Percentiles rank a stretch among this genome's conserved stretches.
phyloP scores from a whole-genome alignment of 2,888 invertebrate genomes.

The Electrophaes corylata region DNA sequence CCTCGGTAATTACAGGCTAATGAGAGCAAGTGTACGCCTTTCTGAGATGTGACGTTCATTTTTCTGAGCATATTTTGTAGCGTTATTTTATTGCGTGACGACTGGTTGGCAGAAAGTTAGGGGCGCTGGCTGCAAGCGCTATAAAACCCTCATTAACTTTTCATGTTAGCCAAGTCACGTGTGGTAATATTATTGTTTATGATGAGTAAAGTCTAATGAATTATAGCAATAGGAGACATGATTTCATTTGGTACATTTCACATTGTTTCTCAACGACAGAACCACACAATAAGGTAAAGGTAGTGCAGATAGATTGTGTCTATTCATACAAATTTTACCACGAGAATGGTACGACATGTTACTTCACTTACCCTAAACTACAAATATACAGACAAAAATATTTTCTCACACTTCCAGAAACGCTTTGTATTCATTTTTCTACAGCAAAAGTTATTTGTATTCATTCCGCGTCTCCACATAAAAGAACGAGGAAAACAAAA shows the following conservation, averaged over 20 bases:
- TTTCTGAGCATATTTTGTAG: conserved; percentile 60
- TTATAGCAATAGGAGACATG: conserved; percentile 22
- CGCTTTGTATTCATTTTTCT: conserved; percentile 38
- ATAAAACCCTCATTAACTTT: conserved; percentile 60
- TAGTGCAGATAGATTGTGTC: conserved; percentile 1
- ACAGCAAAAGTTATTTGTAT: conserved; percentile 40
- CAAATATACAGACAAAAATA: conserved; percentile 25
- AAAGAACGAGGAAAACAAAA: conserved; percentile 43
- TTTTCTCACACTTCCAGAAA: conserved; percentile 28
- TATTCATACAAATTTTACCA: conserved; percentile 11
- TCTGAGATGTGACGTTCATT: conserved; percentile 53
- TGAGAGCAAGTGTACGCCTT: conserved; percentile 68
- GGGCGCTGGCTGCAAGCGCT: conserved; percentile 50
- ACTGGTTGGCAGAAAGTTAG: conserved; percentile 56
- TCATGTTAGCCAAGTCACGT: conserved; percentile 49
- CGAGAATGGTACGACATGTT: conserved; percentile 14
- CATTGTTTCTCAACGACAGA: neutral
- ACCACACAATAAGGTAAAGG: neutral
- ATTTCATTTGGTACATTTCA: conserved; percentile 4
- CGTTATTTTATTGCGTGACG: conserved; percentile 66
- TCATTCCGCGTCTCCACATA: conserved; percentile 40
- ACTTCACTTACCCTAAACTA: conserved; percentile 21
- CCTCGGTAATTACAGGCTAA: conserved; percentile 78
- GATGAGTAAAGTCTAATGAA: conserved; percentile 40
- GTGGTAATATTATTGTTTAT: conserved; percentile 47